These are phyloP conservation scores for Mechanitis messenoides DNA, from an alignment of 2,888 invertebrate genomes.

Conservation along the genomic window DNA sequence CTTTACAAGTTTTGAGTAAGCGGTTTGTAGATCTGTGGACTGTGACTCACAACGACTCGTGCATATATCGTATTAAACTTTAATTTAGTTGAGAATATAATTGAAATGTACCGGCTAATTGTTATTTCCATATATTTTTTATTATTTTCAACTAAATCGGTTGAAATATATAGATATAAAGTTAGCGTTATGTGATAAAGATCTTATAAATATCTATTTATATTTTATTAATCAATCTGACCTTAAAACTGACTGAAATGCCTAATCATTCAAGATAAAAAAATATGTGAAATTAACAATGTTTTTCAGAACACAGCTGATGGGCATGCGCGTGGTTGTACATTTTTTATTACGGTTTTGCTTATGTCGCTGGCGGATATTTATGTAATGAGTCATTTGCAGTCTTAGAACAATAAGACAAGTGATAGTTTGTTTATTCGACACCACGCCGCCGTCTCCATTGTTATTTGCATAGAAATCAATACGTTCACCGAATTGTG, in stretches of 20 bases:
- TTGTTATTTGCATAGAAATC: constrained; percentile 36
- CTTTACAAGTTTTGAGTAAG: constrained; percentile 28
- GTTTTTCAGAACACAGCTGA: constrained; percentile 10
- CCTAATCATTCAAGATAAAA: not conserved
- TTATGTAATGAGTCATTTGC: constrained; percentile 23
- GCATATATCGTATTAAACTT: not conserved
- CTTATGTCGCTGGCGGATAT: constrained; percentile 10
- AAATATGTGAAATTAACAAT: not conserved
- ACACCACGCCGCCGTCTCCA: constrained; percentile 30
- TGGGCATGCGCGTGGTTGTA: constrained; percentile 8
- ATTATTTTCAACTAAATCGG: too few relatives aligned
- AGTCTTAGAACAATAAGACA: constrained; percentile 26
- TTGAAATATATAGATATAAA: not conserved
- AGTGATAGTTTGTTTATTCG: constrained; percentile 19
- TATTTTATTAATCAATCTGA: not conserved
- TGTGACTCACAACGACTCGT: constrained; percentile 2
- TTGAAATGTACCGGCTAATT: not conserved
- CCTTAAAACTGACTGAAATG: not conserved
- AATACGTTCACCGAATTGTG: constrained; percentile 21
- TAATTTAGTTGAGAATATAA: not conserved
- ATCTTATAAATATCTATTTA: not conserved
- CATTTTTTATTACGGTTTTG: not conserved
- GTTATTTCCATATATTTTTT: too few relatives aligned
- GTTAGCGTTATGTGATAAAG: not conserved
- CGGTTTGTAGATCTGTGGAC: not conserved